Evolutionary conservation across 1,140 invertebrate genomes (phyloP), one percentile per base, ranked within the genome.

Genomic region (Euura saliciscinereae): DNA sequence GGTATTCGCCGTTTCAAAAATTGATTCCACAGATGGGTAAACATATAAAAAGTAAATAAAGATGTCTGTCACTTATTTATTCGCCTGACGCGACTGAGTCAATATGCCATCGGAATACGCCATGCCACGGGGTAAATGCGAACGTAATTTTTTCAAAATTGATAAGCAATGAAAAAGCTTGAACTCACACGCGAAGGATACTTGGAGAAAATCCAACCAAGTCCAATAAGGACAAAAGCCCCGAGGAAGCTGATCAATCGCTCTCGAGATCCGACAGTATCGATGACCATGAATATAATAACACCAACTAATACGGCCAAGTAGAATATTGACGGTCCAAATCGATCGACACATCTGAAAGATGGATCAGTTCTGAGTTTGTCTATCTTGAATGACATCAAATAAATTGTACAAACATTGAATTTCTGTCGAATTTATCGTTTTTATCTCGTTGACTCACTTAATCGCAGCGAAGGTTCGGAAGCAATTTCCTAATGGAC

Each of bases 241-340:
- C 94, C 94, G 10, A 90, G 70, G 3, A 93, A 77, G 2, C 94
- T 93, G 64, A 91, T 88, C 5, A 96, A 85, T 76, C 95, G 89
- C 43, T 90, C 81, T 0, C 89, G 87, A 1, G 92, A 86, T 1
- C 90, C 85, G 3, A 75, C 76, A 0, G 94, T 92, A 80, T 96
- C 95, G 6, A 92, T 81, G 65, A 90, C 85, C 8, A 94, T 79
- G 78, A 91, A 94, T 3, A 91, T 75, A 1, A 89, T 77, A 7
- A 93, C 83, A 0, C 80, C 85, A 1, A 76, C 78, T 28, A 93
- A 44, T 2, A 93, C 68, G 1, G 78, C 70, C 4, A 81, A 8
- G 64, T 84, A 83, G 67, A 85, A 51, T 43, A 76, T 65, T 1
- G 73, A 73, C 45, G 73, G 64, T 11, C 73, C 44, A 71, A 73